These are phyloP conservation scores for Epiblema foenella DNA, from an alignment of 2,888 invertebrate species.

Conservation along the genomic window DNA sequence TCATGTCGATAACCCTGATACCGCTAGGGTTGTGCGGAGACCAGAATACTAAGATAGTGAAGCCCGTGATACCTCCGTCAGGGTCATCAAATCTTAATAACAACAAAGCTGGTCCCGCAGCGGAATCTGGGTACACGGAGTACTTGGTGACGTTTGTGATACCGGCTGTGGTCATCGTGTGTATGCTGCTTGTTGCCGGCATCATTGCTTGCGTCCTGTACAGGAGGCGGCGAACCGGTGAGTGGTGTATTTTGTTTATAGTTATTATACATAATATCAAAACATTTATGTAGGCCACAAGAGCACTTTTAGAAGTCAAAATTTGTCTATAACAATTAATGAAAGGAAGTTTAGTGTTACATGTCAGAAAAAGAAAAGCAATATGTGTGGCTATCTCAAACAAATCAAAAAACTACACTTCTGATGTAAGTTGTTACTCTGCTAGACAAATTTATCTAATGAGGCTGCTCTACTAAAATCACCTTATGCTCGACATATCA, in stretches of 20 bases:
- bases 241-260: slow-evolving; percentile 60
- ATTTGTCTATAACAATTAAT: no score
- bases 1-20: slow-evolving; percentile 86
- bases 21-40: slow-evolving; percentile 86
- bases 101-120: slow-evolving; percentile 61
- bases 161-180: slow-evolving; percentile 94
- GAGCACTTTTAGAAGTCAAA: no score
- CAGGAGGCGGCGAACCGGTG: slow-evolving; percentile 92
- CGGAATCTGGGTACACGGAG: slow-evolving; percentile 67
- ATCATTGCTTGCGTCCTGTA: slow-evolving; percentile 95
- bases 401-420: no score
- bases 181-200: slow-evolving; percentile 94
- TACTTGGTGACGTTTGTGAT: slow-evolving; percentile 93
- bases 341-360: no score
- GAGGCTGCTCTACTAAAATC: no score
- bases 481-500: no score
- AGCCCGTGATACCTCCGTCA: slow-evolving; percentile 57
- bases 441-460: no score
- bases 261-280: neutral
- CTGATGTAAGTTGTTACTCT: no score
- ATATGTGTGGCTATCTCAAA: no score
- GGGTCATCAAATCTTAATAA: slow-evolving; percentile 63
- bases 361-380: no score
- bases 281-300: no score
- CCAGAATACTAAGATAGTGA: slow-evolving; percentile 71